Conservation (phyloP, 2,888 invertebrate species). For the Crematogaster levior region DNA sequence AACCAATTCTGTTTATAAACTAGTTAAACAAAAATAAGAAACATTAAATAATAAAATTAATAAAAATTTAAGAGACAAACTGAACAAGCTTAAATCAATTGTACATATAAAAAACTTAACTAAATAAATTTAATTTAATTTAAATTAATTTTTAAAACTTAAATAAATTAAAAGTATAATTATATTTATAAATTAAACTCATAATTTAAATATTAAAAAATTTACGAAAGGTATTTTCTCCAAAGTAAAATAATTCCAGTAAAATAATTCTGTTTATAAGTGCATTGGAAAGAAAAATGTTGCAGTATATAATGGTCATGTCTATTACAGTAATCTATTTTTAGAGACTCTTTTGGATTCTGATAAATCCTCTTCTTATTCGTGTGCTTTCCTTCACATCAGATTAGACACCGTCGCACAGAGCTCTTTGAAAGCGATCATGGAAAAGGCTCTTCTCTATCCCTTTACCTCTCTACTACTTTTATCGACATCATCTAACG, state of each 20-base stretch:
- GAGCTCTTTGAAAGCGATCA: constrained; percentile 34
- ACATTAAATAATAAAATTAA: not conserved
- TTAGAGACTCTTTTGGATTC: not conserved
- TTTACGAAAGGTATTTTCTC: not conserved
- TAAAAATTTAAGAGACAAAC: not conserved
- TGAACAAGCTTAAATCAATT: not conserved
- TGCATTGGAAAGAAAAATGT: not conserved
- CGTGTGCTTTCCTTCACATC: constrained; percentile 19
- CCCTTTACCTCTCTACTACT: constrained; percentile 25
- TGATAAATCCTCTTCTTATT: not conserved
- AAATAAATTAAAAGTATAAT: too few relatives aligned
- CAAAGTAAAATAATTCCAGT: not conserved
- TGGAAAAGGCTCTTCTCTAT: constrained; percentile 34
- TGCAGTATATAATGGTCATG: not conserved
- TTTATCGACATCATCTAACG: constrained; percentile 42
- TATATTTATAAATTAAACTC: too few relatives aligned
- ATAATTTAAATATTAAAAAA: too few relatives aligned
- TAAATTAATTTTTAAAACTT: too few relatives aligned
- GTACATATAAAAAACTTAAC: too few relatives aligned
- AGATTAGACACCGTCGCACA: constrained; percentile 28
- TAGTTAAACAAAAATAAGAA: not conserved
- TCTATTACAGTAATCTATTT: not conserved
- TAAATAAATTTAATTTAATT: too few relatives aligned
- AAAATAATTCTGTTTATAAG: not conserved
- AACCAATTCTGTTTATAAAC: not conserved